A percentile compares a stretch with the other conserved stretches of the same genome.
These are phyloP conservation scores for Agrilus biguttatus DNA, from an alignment of 2,888 invertebrate genomes.

Conservation along the genomic window DNA sequence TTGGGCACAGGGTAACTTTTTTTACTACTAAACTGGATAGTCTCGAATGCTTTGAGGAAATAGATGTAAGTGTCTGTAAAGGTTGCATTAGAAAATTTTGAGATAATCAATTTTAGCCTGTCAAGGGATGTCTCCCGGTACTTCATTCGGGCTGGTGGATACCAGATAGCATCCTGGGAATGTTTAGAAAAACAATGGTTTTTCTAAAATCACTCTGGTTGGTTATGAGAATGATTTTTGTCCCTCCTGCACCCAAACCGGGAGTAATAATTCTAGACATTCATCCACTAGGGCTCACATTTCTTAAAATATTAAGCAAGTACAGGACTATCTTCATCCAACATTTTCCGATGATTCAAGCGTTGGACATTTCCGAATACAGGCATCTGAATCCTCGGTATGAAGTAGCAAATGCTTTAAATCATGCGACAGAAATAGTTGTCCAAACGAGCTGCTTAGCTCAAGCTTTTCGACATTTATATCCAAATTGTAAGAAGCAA, in stretches of 20 bases:
- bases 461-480: constrained; percentile 21
- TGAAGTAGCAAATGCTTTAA: constrained; percentile 19
- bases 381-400: constrained; percentile 18
- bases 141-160: constrained; percentile 21
- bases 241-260: constrained; percentile 19
- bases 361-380: constrained; percentile 15
- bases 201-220: constrained; percentile 18
- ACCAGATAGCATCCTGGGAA: constrained; percentile 18
- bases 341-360: constrained; percentile 15
- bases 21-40: constrained; percentile 18
- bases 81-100: not conserved
- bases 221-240: constrained; percentile 18
- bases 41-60: constrained; percentile 17
- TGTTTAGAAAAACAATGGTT: constrained; percentile 12
- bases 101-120: constrained; percentile 11
- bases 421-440: constrained; percentile 22
- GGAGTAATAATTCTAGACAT: constrained; percentile 21
- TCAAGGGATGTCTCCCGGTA: not conserved
- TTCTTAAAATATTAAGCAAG: constrained; percentile 18
- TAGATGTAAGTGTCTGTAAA: constrained; percentile 16
- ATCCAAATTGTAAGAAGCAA: constrained; percentile 16
- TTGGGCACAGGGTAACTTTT: constrained; percentile 22
- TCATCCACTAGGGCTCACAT: constrained; percentile 17
- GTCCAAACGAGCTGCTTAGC: constrained; percentile 21
- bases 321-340: constrained; percentile 21